Conservation (phyloP, 2,113 vertebrate genomes). For the Micromys minutus region DNA sequence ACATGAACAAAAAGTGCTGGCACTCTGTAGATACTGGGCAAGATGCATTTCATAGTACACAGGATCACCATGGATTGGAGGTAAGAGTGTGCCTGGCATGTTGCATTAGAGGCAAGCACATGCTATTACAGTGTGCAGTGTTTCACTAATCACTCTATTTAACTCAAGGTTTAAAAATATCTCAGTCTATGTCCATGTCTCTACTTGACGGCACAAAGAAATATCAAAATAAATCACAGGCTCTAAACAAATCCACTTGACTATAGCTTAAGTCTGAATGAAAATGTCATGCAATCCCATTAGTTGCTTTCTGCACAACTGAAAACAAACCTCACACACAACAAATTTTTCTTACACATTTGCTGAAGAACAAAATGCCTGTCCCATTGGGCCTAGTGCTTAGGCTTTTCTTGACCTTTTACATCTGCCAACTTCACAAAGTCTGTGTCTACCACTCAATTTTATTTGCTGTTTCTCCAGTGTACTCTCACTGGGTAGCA, state of each 20-base stretch:
- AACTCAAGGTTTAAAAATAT: not conserved
- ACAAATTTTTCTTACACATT: not conserved
- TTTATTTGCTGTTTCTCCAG: slow-evolving; percentile 1
- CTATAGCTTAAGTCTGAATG: not conserved
- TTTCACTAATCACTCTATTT: not conserved
- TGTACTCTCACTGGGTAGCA: not conserved
- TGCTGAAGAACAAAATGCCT: not conserved
- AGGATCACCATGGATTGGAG: not conserved
- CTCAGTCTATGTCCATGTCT: not conserved
- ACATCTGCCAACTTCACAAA: not conserved
- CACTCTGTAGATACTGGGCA: not conserved
- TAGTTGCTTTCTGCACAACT: not conserved
- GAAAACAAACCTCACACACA: not conserved
- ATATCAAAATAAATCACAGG: not conserved
- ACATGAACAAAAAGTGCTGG: not conserved
- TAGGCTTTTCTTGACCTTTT: not conserved
- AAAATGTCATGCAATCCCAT: not conserved
- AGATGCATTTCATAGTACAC: not conserved
- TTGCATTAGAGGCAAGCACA: not conserved
- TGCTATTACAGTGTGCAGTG: too few relatives aligned
- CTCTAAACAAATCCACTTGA: not conserved
- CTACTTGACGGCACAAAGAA: not conserved
- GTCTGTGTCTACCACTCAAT: not conserved
- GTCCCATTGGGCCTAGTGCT: not conserved
- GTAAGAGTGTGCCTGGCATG: not conserved